Conservation (phyloP, 1,140 invertebrate species). For the Caenorhabditis tropicalis region DNA sequence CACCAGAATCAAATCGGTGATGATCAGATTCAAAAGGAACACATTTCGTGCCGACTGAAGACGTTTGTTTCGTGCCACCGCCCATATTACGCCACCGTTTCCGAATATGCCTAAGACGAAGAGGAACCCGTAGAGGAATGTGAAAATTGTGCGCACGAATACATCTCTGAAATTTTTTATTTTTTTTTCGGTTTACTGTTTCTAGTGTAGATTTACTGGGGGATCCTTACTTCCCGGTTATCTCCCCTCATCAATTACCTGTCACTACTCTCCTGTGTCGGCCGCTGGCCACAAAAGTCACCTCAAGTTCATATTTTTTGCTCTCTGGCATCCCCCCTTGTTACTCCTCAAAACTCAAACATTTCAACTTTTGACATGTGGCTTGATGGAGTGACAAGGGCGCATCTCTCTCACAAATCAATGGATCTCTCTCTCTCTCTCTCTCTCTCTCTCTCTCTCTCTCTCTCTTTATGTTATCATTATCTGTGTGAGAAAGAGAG, state of each 20-base stretch:
- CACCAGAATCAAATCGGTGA: slow-evolving; percentile 69
- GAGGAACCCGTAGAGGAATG: slow-evolving; percentile 62
- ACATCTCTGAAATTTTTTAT: slow-evolving; percentile 54
- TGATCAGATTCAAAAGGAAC: slow-evolving; percentile 69
- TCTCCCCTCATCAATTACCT: neutral
- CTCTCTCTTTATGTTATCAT: too few relatives aligned
- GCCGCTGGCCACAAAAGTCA: neutral
- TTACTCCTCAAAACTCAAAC: too few relatives aligned
- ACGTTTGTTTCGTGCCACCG: slow-evolving; percentile 66
- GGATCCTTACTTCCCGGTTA: neutral
- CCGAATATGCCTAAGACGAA: slow-evolving; percentile 67
- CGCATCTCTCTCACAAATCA: too few relatives aligned
- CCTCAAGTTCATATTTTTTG: too few relatives aligned
- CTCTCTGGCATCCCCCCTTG: neutral
- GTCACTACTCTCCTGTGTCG: neutral
- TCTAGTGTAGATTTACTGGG: too few relatives aligned
- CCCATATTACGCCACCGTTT: slow-evolving; percentile 67
- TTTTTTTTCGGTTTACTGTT: neutral
- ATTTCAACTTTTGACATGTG: too few relatives aligned
- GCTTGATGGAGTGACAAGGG: too few relatives aligned
- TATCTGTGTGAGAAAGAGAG: too few relatives aligned
- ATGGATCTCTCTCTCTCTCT: too few relatives aligned
- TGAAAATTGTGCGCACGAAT: slow-evolving; percentile 60
- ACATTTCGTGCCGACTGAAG: slow-evolving; percentile 71
- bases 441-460: too few relatives aligned